Conservation (phyloP, 1,140 invertebrate species). For the Drosophila pectinifera region DNA sequence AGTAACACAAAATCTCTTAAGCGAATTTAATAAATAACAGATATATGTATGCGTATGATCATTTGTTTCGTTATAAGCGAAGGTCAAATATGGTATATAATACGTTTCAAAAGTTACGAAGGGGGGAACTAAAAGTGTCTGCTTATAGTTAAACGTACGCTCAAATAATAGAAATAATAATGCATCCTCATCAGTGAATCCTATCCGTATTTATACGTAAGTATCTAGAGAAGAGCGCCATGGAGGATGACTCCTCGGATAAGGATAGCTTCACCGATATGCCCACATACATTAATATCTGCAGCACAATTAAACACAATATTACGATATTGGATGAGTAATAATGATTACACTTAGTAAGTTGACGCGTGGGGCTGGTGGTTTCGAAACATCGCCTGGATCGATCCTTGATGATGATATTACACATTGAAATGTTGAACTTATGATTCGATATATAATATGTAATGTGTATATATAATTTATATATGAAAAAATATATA, state of each 20-base stretch:
- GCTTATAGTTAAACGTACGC: conserved; percentile 51
- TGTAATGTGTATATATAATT: conserved; percentile 58
- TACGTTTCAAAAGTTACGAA: conserved; percentile 69
- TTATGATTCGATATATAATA: conserved; percentile 54
- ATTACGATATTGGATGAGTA: conserved; percentile 37
- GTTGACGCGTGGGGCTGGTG: conserved; percentile 55
- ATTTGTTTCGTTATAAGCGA: conserved; percentile 64
- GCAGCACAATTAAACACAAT: conserved; percentile 50
- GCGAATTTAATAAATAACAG: conserved; percentile 82
- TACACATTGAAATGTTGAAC: conserved; percentile 61
- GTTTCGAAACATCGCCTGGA: conserved; percentile 40
- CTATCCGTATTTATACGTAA: conserved; percentile 35
- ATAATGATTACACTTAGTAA: conserved; percentile 52
- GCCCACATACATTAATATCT: neutral
- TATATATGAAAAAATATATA: conserved; percentile 68
- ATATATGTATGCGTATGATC: conserved; percentile 79
- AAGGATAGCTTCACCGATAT: conserved; percentile 27
- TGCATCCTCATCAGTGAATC: conserved; percentile 47
- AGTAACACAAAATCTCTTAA: conserved; percentile 80
- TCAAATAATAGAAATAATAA: conserved; percentile 54
- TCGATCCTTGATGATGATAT: conserved; percentile 46
- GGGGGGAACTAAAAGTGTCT: conserved; percentile 62
- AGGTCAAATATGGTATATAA: conserved; percentile 77
- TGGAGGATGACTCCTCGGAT: conserved; percentile 35
- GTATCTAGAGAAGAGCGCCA: conserved; percentile 47